Base-by-base conservation (phyloP, 2,888 invertebrate genomes). In the Aphodius sticticus region DNA sequence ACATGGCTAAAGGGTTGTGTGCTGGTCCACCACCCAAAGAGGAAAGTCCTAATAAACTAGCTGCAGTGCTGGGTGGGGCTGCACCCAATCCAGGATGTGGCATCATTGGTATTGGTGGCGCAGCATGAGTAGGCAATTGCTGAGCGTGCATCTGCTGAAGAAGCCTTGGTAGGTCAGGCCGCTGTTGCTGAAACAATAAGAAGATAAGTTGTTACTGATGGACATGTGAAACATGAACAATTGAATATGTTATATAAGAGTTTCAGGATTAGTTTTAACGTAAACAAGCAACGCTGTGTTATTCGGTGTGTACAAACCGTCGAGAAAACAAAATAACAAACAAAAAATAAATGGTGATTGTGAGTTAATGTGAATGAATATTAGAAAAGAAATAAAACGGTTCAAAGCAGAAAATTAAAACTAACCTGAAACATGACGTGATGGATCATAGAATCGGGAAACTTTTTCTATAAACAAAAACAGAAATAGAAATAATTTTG, bases 121-220 rank as follows among this genome's bases (percentile, higher is more conserved):
- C 94, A 74, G 93, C 93, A 81, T 94, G 94, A 80, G 93, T 92
- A 16, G 91, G 91, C 84, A 96, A 94, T 90, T 96, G 96, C 86
- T 96, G 96, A 69, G 96, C 96, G 89, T 97, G 97, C 96, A 97
- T 96, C 90, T 97, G 97, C 90, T 97, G 97, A 89, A 97, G 91
- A 82, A 95, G 89, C 89, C 96, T 92, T 53, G 96, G 96, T 85
- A 96, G 90, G 89, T 96, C 96, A 80, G 95, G 95, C 90, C 96
- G 92, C 91, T 96, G 96, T 94, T 96, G 96, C 95, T 96, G 92
- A 80, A 92, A 92, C 83, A 85, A 87, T 85, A 26, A 75, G 69
- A 69, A 70, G 75, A 77, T 14, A 69, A 35, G 26, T 53, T 69
- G 53, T 74, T 72, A 72, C 35, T 37, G 16, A 26, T 53, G 12